These are phyloP conservation scores for Dromiciops gliroides DNA, from an alignment of 2,113 vertebrate genomes.

Conservation along the genomic window DNA sequence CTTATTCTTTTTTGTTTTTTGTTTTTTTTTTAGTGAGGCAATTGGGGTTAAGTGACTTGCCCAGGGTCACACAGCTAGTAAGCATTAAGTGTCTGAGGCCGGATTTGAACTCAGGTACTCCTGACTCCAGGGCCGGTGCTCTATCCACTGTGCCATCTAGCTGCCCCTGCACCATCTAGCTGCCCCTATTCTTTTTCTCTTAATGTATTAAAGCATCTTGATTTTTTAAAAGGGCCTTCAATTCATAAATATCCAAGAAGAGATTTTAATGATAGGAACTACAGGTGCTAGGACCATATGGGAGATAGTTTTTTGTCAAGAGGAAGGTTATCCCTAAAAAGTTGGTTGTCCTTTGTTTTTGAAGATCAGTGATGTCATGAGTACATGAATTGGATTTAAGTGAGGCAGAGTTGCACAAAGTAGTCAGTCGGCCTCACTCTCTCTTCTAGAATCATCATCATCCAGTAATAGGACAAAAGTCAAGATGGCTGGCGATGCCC, in stretches of 20 bases:
- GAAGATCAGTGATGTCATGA: not conserved
- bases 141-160: too few relatives aligned
- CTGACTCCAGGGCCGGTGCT: too few relatives aligned
- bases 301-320: not conserved
- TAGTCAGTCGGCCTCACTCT: not conserved
- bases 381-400: not conserved
- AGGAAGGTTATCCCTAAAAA: not conserved
- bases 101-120: too few relatives aligned
- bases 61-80: too few relatives aligned
- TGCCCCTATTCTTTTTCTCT: too few relatives aligned
- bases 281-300: not conserved
- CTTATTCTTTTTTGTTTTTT: too few relatives aligned
- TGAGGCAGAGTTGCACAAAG: not conserved
- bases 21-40: too few relatives aligned
- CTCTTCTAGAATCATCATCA: not conserved
- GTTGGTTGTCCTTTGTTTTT: not conserved
- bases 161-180: too few relatives aligned
- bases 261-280: not conserved
- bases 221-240: not conserved
- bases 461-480: not conserved
- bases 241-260: not conserved
- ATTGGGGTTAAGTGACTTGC: too few relatives aligned
- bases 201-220: not conserved
- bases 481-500: not conserved
- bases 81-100: too few relatives aligned